A percentile compares a stretch with the other conserved stretches of the same genome.
Evolutionary conservation across 1,140 invertebrate species (phyloP).

Genomic region (Psilanteris sp.): DNA sequence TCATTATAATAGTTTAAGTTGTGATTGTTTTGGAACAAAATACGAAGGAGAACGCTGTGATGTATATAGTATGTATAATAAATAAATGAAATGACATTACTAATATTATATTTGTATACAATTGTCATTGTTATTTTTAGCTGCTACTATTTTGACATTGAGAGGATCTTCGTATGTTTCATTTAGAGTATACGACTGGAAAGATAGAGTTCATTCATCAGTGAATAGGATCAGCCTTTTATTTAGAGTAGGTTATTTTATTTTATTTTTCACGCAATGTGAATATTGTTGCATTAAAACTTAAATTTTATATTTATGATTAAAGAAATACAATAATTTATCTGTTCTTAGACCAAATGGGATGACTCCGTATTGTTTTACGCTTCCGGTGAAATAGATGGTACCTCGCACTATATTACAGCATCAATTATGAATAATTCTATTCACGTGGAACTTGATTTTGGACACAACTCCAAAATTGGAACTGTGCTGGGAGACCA

Average conservation of each 20-base stretch:
- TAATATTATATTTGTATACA: too few species aligned
- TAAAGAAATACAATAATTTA: slow-evolving; percentile 11
- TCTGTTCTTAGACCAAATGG: slow-evolving; percentile 84
- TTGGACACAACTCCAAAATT: slow-evolving; percentile 87
- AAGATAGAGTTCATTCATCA: slow-evolving; percentile 92
- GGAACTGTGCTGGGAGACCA: slow-evolving; percentile 84
- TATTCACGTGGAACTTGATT: slow-evolving; percentile 89
- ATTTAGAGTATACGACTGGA: slow-evolving; percentile 95
- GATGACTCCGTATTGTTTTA: slow-evolving; percentile 93
- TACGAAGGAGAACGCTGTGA: slow-evolving; percentile 95
- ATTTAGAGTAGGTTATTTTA: slow-evolving; percentile 85
- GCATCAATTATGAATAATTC: slow-evolving; percentile 89
- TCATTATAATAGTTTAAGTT: slow-evolving; percentile 91
- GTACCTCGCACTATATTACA: slow-evolving; percentile 89
- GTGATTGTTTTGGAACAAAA: slow-evolving; percentile 94
- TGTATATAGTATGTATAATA: slow-evolving; percentile 90
- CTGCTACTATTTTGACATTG: slow-evolving; percentile 91
- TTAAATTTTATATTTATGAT: too few species aligned
- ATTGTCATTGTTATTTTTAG: slow-evolving; percentile 79
- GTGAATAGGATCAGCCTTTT: slow-evolving; percentile 91
- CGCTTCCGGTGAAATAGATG: slow-evolving; percentile 90
- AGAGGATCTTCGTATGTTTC: slow-evolving; percentile 95
- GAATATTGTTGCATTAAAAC: too few species aligned
- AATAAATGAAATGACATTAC: too few species aligned
- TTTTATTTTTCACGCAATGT: too few species aligned